phyloP scores from a whole-genome alignment of 2,797 vertebrate species.

The Phaenicophaeus curvirostris region DNA sequence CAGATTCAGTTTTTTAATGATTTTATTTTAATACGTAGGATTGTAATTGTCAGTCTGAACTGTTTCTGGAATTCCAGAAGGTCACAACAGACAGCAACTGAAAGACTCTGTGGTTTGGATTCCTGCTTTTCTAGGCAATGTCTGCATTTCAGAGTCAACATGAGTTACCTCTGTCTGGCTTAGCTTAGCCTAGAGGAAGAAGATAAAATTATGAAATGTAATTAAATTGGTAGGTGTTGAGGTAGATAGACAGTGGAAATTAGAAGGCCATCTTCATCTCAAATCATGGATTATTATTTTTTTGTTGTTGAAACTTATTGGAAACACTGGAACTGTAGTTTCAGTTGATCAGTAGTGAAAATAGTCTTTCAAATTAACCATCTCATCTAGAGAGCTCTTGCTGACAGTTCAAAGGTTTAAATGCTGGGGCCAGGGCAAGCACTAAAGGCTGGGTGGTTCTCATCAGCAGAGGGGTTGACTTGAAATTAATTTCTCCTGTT shows the following conservation, averaged over 20 bases:
- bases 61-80: background rate
- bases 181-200: background rate
- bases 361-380: background rate
- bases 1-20: background rate
- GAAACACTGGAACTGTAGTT: background rate
- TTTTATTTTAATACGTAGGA: background rate
- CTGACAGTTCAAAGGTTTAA: constrained; percentile 25
- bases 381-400: background rate
- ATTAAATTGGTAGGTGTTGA: background rate
- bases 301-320: background rate
- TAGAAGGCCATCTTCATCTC: background rate
- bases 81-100: background rate
- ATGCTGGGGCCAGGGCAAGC: background rate
- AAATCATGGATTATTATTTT: background rate
- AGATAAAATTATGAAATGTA: background rate
- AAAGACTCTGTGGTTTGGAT: background rate
- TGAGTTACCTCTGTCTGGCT: background rate
- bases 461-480: constrained; percentile 22
- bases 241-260: background rate
- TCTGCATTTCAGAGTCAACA: background rate
- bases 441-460: background rate
- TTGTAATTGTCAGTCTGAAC: background rate
- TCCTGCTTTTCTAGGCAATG: background rate
- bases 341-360: background rate
- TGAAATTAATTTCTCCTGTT: constrained; percentile 42